Base-by-base conservation (phyloP, 2,797 vertebrate genomes). In the Sebastolobus alascanus region DNA sequence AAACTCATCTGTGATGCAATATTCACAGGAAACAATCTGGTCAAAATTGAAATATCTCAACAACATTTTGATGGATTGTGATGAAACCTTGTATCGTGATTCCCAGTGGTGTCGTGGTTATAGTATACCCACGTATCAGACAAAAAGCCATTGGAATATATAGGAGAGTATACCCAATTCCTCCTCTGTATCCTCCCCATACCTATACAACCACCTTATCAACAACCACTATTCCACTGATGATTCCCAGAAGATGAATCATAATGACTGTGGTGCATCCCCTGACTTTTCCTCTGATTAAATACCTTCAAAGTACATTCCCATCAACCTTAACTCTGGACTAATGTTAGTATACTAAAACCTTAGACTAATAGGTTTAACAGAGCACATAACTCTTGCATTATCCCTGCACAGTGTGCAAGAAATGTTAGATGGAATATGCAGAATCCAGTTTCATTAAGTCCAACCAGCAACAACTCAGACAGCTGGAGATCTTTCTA, bases 91-190 rank as follows among this genome's bases (percentile, higher is more conserved):
- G 29, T 31, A 67, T 18, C 8, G 9, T 37, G 31, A 22, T 35
- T 55, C 31, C 40, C 18, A 67, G 27, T 43, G 14, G 40, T 43
- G 40, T 43, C 16, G 14, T 46, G 43, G 14, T 46, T 46, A 46
- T 46, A 46, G 6, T 16, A 43, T 43, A 43, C 6, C 40, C 43
- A 46, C 43, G 14, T 18, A 46, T 46, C 43, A 46, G 43, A 14
- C 43, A 18, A 8, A 46, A 46, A 46, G 14, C 6, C 43, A 46
- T 18, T 46, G 43, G 14, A 18, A 46, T 46, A 46, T 46, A 46
- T 46, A 46, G 43, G 14, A 8, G 33, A 16, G 14, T 46, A 0
- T 46, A 0, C 43, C 43, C 43, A 46, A 0, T 18, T 46, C 43
- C 14, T 46, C 43, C 43, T 46, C 43, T 43, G 14, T 16, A 0